These are phyloP conservation scores for Dendrolimus pini DNA, from an alignment of 2,888 invertebrate genomes.

Conservation along the genomic window DNA sequence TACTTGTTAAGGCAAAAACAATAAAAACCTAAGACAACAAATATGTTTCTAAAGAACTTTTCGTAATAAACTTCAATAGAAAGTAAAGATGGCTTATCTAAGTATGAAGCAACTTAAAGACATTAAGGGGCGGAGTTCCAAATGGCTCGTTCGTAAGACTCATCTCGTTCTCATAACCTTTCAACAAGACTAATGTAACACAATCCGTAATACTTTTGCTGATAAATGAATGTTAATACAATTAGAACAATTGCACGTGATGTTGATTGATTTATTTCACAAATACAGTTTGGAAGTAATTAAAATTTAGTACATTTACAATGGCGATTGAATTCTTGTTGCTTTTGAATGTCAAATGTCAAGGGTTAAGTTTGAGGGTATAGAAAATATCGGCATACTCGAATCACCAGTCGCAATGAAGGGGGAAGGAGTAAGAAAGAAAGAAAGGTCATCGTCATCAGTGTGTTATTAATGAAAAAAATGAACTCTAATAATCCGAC, in stretches of 20 bases:
- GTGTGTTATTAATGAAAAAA: no score
- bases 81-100: background rate
- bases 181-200: conserved; percentile 35
- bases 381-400: no score
- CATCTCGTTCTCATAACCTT: conserved; percentile 32
- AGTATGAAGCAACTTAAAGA: background rate
- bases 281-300: background rate
- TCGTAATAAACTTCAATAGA: background rate
- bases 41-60: background rate
- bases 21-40: background rate
- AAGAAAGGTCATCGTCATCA: no score
- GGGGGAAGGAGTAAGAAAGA: no score
- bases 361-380: background rate
- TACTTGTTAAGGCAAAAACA: background rate
- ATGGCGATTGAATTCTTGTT: background rate
- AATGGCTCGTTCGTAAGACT: background rate
- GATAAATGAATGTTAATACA: conserved; percentile 41
- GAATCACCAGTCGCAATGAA: no score
- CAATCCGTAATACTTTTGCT: conserved; percentile 19
- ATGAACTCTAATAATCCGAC: no score
- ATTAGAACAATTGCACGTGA: conserved; percentile 44
- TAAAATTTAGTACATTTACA: conserved; percentile 2
- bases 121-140: background rate
- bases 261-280: background rate
- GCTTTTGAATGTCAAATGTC: background rate